phyloP scores from a whole-genome alignment of 2,113 vertebrate species.

The Ciconia boyciana region DNA sequence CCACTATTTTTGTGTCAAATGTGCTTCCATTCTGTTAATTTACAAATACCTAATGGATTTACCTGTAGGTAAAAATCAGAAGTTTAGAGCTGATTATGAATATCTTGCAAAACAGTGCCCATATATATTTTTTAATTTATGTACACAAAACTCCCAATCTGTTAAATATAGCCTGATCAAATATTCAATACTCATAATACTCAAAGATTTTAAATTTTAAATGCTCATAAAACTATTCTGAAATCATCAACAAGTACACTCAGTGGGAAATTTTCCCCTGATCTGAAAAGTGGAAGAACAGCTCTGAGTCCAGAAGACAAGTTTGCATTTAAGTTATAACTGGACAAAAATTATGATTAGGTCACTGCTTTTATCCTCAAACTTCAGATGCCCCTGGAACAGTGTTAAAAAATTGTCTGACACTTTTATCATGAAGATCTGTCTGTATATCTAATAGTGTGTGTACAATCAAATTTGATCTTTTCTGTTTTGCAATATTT shows the following conservation, averaged over 20 bases:
- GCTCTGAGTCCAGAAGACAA: neutral
- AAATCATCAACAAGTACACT: neutral
- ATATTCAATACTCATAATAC: neutral
- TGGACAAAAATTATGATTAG: neutral
- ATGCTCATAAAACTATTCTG: neutral
- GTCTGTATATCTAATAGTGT: neutral
- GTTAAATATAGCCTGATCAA: neutral
- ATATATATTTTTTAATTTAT: neutral
- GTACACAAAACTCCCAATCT: neutral
- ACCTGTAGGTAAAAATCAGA: neutral
- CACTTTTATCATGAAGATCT: neutral
- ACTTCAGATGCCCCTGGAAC: neutral
- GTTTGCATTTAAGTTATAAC: neutral
- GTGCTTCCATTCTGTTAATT: neutral
- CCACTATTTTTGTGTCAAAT: neutral
- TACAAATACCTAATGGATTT: neutral
- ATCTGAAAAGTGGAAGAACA: neutral
- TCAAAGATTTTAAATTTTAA: neutral
- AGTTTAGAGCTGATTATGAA: neutral
- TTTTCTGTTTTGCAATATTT: neutral
- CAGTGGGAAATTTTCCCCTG: neutral
- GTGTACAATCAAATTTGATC: neutral
- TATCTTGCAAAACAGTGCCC: neutral
- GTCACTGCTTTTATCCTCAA: neutral
- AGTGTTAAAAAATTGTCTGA: neutral